phyloP scores from a whole-genome alignment of 1,140 invertebrate genomes.

The Drosophila kikkawai region DNA sequence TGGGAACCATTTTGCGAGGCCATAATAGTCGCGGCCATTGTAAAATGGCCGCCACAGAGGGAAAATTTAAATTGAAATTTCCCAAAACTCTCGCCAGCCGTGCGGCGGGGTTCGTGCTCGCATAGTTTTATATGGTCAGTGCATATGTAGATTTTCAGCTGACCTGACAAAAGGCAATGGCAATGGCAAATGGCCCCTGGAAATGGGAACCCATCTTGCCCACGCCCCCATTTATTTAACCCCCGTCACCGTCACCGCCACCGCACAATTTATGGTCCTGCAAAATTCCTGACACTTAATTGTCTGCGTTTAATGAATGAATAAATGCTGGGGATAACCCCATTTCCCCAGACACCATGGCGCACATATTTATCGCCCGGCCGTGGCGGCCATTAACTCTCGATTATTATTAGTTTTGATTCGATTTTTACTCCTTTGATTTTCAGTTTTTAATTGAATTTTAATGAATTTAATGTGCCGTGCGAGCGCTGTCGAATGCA shows the following conservation, averaged over 20 bases:
- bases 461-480: slow-evolving; percentile 76
- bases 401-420: slow-evolving; percentile 81
- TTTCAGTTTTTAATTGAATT: slow-evolving; percentile 76
- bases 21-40: slow-evolving; percentile 63
- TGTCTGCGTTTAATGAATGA: slow-evolving; percentile 83
- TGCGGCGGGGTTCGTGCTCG: slow-evolving; percentile 25
- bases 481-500: slow-evolving; percentile 11
- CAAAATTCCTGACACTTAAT: slow-evolving; percentile 82
- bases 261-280: slow-evolving; percentile 71
- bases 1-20: slow-evolving; percentile 65
- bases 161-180: slow-evolving; percentile 72
- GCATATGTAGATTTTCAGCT: slow-evolving; percentile 83
- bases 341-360: not conserved
- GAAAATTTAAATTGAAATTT: slow-evolving; percentile 77
- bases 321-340: slow-evolving; percentile 55
- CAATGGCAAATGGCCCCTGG: slow-evolving; percentile 21
- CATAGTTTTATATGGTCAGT: slow-evolving; percentile 80
- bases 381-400: slow-evolving; percentile 56
- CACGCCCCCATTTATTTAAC: slow-evolving; percentile 13
- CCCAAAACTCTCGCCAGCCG: slow-evolving; percentile 44
- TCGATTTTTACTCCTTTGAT: slow-evolving; percentile 54
- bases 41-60: slow-evolving; percentile 70
- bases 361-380: slow-evolving; percentile 52
- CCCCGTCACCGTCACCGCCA: slow-evolving; percentile 7
- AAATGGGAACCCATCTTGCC: slow-evolving; percentile 39